phyloP scores from a whole-genome alignment of 2,888 invertebrate genomes.

The Chymomyza caudatula region DNA sequence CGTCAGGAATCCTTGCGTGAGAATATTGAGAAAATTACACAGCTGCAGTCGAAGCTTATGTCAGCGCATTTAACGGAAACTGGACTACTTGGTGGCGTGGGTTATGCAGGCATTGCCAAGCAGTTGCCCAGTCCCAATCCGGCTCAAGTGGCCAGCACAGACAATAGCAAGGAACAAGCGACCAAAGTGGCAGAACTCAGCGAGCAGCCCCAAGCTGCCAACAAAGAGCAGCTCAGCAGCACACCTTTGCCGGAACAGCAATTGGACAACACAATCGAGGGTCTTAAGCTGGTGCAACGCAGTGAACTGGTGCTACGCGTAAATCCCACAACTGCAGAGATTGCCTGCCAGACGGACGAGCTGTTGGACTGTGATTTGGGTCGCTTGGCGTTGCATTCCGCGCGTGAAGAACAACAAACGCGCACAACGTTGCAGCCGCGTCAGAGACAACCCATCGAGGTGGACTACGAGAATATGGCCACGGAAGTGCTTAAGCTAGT shows the following conservation, averaged over 20 bases:
- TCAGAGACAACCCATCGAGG: slow-evolving; percentile 85
- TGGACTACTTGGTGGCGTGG: slow-evolving; percentile 46
- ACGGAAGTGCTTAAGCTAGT: slow-evolving; percentile 82
- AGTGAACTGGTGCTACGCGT: slow-evolving; percentile 83
- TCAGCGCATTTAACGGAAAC: slow-evolving; percentile 75
- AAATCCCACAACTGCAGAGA: slow-evolving; percentile 82
- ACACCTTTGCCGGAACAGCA: slow-evolving; percentile 37
- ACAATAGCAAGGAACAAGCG: slow-evolving; percentile 15
- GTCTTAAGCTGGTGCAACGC: slow-evolving; percentile 81
- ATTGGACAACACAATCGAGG: slow-evolving; percentile 66
- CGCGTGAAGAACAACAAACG: slow-evolving; percentile 63
- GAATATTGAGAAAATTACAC: slow-evolving; percentile 78
- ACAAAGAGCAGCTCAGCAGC: slow-evolving; percentile 22
- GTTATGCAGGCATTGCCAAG: slow-evolving; percentile 35
- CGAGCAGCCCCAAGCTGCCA: slow-evolving; percentile 23
- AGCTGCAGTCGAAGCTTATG: slow-evolving; percentile 77
- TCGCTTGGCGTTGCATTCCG: slow-evolving; percentile 48
- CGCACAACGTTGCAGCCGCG: slow-evolving; percentile 78
- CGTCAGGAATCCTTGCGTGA: slow-evolving; percentile 77
- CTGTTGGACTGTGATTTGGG: slow-evolving; percentile 72
- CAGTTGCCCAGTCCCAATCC: slow-evolving; percentile 24
- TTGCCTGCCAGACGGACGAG: slow-evolving; percentile 81
- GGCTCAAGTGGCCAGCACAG: slow-evolving; percentile 24
- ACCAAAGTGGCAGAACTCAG: slow-evolving; percentile 11
- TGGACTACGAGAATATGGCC: slow-evolving; percentile 87